Percentiles rank a stretch among this genome's conserved stretches.
Evolutionary conservation across 2,113 vertebrate species (phyloP).

Genomic region (Oreochromis tanganicae): DNA sequence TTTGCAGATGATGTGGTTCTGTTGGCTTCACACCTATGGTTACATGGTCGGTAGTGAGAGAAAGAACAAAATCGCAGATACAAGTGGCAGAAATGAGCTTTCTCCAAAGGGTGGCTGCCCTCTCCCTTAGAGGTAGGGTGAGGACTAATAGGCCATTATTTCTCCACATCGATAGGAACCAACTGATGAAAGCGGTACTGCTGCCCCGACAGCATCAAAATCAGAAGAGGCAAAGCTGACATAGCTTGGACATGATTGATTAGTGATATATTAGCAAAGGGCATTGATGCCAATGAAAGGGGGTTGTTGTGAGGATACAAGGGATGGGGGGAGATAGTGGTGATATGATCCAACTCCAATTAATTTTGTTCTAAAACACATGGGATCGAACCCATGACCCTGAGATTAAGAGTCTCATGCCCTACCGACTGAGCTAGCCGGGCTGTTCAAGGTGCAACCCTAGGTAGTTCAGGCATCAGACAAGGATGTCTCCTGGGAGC

Average conservation of each 20-base stretch:
- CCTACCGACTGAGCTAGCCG: not conserved
- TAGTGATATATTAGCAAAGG: not conserved
- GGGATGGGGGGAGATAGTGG: not conserved
- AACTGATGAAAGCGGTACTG: fast-evolving
- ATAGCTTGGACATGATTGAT: not conserved
- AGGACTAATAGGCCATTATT: not conserved
- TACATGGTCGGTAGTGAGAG: fast-evolving
- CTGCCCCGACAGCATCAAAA: not conserved
- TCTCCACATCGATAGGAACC: not conserved
- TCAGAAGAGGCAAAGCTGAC: not conserved
- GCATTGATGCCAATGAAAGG: not conserved
- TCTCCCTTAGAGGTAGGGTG: not conserved
- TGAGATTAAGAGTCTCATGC: not conserved
- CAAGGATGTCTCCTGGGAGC: fast-evolving
- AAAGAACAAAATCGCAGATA: not conserved
- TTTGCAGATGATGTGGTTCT: not conserved
- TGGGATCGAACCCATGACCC: not conserved
- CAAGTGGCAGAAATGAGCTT: not conserved
- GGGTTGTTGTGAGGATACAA: not conserved
- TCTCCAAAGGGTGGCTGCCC: not conserved
- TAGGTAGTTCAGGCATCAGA: not conserved
- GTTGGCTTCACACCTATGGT: not conserved
- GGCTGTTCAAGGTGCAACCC: fast-evolving
- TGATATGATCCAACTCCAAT: not conserved
- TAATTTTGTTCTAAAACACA: not conserved